phyloP scores from a whole-genome alignment of 2,113 vertebrate genomes.

The Mobula birostris region DNA sequence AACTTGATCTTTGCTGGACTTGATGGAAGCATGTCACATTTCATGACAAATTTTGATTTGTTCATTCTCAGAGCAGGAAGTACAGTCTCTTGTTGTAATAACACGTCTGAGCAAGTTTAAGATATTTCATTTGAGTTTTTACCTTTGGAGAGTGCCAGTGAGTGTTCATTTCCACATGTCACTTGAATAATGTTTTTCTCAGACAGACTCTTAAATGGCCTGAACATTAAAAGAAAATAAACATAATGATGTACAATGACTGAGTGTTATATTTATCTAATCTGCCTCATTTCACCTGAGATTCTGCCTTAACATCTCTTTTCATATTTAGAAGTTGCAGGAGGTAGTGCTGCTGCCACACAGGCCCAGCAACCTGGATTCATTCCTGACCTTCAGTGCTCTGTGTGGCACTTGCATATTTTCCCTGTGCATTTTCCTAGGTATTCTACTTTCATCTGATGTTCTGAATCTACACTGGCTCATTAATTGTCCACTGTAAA shows the following conservation, averaged over 20 bases:
- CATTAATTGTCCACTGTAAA: no score
- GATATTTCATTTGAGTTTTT: constrained; percentile 14
- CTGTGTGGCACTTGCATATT: no score
- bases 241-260: background rate
- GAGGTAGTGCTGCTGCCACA: no score
- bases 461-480: no score
- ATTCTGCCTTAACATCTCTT: background rate
- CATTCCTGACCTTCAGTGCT: no score
- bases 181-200: constrained; percentile 51
- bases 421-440: no score
- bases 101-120: background rate
- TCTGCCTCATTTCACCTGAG: background rate
- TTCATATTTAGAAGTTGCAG: no score
- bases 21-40: background rate
- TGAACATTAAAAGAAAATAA: constrained; percentile 39
- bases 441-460: no score
- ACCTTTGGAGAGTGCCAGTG: constrained; percentile 60
- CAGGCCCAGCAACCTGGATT: no score
- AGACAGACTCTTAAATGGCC: constrained; percentile 46
- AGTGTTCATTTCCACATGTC: constrained; percentile 59
- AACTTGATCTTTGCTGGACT: background rate
- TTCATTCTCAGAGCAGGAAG: background rate
- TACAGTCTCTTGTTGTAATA: background rate
- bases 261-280: background rate
- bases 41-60: background rate